A percentile compares a stretch with the other conserved stretches of the same genome.
phyloP scores from a whole-genome alignment of 2,113 vertebrate genomes.

The Pachycephala philippinensis region DNA sequence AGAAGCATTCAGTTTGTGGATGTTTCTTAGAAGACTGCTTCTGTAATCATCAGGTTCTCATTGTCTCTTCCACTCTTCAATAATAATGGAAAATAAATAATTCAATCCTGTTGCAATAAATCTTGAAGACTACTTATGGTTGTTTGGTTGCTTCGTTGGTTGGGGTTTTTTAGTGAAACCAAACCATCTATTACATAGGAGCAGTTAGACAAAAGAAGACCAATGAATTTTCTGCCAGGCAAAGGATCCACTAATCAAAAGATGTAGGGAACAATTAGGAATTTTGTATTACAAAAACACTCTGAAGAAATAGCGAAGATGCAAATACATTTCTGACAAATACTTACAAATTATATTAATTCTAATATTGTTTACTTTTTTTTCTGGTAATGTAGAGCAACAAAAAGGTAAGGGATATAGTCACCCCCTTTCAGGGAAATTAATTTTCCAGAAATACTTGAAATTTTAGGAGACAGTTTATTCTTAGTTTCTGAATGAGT shows the following conservation, averaged over 20 bases:
- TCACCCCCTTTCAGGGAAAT: neutral
- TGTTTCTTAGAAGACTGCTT: neutral
- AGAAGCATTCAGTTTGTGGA: neutral
- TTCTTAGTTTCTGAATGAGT: neutral
- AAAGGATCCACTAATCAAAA: neutral
- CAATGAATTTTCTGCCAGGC: neutral
- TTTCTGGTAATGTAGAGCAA: neutral
- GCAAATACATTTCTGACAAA: neutral
- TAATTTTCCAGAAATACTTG: neutral
- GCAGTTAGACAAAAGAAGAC: neutral
- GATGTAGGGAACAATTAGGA: neutral
- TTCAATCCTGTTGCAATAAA: neutral
- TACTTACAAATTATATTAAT: neutral
- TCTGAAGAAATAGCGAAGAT: neutral
- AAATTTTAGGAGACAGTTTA: neutral
- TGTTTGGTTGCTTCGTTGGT: neutral
- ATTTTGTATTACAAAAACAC: neutral
- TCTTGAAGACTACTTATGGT: neutral
- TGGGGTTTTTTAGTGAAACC: neutral
- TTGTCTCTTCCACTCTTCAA: neutral
- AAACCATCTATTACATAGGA: neutral
- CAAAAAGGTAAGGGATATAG: neutral
- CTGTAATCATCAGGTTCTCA: neutral
- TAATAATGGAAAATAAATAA: neutral
- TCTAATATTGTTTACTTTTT: neutral